Base-by-base conservation (phyloP, 2,113 vertebrate species). In the Bubo blakistoni region DNA sequence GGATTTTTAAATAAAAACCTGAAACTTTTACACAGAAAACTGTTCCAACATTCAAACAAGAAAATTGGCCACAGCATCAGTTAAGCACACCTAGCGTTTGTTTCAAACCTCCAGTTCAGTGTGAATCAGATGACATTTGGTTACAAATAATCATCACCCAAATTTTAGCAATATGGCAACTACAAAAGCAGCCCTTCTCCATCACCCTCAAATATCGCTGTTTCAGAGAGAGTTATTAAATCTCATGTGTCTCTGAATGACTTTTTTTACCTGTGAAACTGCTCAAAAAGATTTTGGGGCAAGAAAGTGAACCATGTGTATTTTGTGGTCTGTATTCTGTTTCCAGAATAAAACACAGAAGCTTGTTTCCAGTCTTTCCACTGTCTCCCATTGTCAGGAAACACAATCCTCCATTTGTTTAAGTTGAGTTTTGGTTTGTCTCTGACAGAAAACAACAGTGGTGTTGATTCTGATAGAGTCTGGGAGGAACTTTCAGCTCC, bases 291-390 rank as follows among this genome's bases (percentile, higher is more conserved):
- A 57, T 98, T 98, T 91, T 65, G 95, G 18, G 98, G 98, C 81
- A 98, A 89, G 95, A 98, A 99, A 36, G 93, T 98, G 82, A 98
- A n/a, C n/a, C 98, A 82, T 0, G 94, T 98, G 12, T 98, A 98
- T 77, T 98, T 98, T 83, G 97, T 97, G 3, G 98, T 98, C 49
- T 80, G 92, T 88, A 98, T 98, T 44, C 58, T 82, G 42, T 98
- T 98, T 94, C 97, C 88, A 7, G 83, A 42, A 90, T 98, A 98
- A 61, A 82, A 78, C 0, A 8, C 7, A 69, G 92, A 94, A 52
- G 54, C 13, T 86, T 55, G 91, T 32, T 95, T 94, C 83, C 95
- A 97, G 27, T 95, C 88, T 42, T 79, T 74, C 72, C 94, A 57
- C 66, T 93, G 96, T 26, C 34, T 88, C 38, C 74, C 67, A n/a